A percentile compares a stretch with the other conserved stretches of the same genome.
Conservation (phyloP, 2,888 invertebrate species). For the Caenorhabditis sulstoni region DNA sequence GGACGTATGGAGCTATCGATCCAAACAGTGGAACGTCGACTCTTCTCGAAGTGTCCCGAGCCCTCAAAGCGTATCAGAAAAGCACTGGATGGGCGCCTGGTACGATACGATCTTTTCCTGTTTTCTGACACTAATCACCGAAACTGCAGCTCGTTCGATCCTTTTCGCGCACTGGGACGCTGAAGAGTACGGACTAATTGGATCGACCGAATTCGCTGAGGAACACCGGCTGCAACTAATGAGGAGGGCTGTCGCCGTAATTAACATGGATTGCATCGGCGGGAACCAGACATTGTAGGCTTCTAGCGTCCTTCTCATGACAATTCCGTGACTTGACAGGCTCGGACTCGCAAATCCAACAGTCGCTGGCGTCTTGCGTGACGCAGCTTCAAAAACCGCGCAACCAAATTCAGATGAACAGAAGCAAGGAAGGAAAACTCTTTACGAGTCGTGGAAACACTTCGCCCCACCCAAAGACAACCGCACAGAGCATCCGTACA, state of each 20-base stretch:
- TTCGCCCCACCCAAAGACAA: constrained; percentile 27
- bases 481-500: constrained; percentile 31
- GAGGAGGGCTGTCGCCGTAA: constrained; percentile 81
- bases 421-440: constrained; percentile 62
- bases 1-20: constrained; percentile 82
- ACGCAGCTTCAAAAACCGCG: constrained; percentile 80
- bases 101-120: no score
- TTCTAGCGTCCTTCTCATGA: no score
- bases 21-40: constrained; percentile 82
- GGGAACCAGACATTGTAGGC: constrained; percentile 72
- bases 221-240: constrained; percentile 75
- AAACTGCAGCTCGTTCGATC: constrained; percentile 81
- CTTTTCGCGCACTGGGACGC: constrained; percentile 82
- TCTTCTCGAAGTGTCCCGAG: constrained; percentile 82
- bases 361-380: constrained; percentile 80
- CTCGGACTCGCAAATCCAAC: constrained; percentile 77
- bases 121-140: no score
- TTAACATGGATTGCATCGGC: constrained; percentile 81
- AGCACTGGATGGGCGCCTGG: constrained; percentile 82
- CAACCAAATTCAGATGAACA: constrained; percentile 71
- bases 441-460: constrained; percentile 76
- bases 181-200: constrained; percentile 82
- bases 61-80: constrained; percentile 61
- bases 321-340: constrained; percentile 50
- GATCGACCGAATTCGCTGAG: constrained; percentile 83